Evolutionary conservation across 2,113 vertebrate species (phyloP).

Genomic region (Barnardius zonarius): DNA sequence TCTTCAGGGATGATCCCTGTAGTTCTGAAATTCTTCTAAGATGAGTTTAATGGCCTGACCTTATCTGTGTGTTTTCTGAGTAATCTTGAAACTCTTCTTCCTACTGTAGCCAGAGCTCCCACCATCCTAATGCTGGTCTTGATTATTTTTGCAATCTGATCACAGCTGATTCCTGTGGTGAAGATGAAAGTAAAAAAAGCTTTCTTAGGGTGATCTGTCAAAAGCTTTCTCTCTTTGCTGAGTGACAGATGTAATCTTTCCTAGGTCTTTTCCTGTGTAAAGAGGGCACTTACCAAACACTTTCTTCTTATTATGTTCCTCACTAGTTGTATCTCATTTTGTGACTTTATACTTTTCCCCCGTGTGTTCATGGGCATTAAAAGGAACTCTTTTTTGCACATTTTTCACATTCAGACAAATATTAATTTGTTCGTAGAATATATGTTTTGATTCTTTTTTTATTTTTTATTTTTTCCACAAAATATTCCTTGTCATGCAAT

Average conservation of each 20-base stretch:
- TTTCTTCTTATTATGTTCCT: neutral
- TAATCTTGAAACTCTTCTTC: neutral
- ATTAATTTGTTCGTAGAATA: neutral
- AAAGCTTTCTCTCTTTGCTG: constrained; percentile 23
- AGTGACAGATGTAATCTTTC: constrained; percentile 45
- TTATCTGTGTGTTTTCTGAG: neutral
- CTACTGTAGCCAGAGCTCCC: neutral
- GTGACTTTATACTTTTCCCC: neutral
- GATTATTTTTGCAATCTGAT: constrained; percentile 50
- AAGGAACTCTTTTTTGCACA: neutral
- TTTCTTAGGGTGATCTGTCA: constrained; percentile 44
- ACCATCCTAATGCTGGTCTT: neutral
- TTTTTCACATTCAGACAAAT: neutral
- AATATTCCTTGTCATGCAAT: neutral
- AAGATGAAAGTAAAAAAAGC: constrained; percentile 38
- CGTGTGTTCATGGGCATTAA: neutral
- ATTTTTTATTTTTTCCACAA: neutral
- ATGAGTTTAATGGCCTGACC: neutral
- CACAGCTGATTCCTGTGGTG: neutral
- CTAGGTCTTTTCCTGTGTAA: neutral
- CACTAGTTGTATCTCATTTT: neutral
- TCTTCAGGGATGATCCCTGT: neutral
- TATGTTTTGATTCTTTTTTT: neutral
- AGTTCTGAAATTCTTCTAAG: neutral
- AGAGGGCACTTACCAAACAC: neutral